phyloP scores from a whole-genome alignment of 1,140 invertebrate species.

The Pachyrhynchus sulphureomaculatus region DNA sequence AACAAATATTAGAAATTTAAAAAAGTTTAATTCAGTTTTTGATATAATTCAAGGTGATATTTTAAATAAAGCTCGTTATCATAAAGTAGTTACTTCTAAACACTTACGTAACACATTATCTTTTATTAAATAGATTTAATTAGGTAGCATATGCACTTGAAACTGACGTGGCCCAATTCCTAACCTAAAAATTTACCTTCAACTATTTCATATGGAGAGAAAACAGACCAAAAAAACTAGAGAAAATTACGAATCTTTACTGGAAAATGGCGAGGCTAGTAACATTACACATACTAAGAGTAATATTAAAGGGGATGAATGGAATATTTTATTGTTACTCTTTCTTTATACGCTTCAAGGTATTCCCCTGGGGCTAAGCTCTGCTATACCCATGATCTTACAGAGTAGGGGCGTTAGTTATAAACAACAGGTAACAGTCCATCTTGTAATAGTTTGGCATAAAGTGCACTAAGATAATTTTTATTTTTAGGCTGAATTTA shows the following conservation, averaged over 20 bases:
- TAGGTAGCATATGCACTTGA: slow-evolving; percentile 1
- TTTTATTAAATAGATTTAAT: too few species aligned
- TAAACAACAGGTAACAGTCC: slow-evolving; percentile 67
- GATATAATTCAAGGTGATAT: too few species aligned
- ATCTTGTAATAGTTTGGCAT: background rate
- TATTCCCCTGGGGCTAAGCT: slow-evolving; percentile 90
- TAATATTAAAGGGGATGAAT: slow-evolving; percentile 61
- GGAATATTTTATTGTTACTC: slow-evolving; percentile 81
- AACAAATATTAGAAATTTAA: too few species aligned
- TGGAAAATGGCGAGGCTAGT: slow-evolving; percentile 32
- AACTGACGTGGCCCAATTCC: slow-evolving; percentile 9
- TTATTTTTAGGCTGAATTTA: slow-evolving; percentile 89
- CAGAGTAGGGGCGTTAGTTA: slow-evolving; percentile 89
- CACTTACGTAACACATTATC: too few species aligned
- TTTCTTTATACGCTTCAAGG: slow-evolving; percentile 95
- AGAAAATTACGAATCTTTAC: background rate
- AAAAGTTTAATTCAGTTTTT: too few species aligned
- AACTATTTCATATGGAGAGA: slow-evolving; percentile 21
- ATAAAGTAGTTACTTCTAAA: too few species aligned
- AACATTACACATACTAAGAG: slow-evolving; percentile 1
- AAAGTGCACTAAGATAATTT: background rate
- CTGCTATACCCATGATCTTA: slow-evolving; percentile 93
- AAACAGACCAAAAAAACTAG: slow-evolving; percentile 28
- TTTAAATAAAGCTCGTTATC: too few species aligned
- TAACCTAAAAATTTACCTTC: slow-evolving; percentile 2